Percentiles rank a stretch among this genome's conserved stretches.
phyloP scores from a whole-genome alignment of 2,888 invertebrate species.

The Apotomis capreana region DNA sequence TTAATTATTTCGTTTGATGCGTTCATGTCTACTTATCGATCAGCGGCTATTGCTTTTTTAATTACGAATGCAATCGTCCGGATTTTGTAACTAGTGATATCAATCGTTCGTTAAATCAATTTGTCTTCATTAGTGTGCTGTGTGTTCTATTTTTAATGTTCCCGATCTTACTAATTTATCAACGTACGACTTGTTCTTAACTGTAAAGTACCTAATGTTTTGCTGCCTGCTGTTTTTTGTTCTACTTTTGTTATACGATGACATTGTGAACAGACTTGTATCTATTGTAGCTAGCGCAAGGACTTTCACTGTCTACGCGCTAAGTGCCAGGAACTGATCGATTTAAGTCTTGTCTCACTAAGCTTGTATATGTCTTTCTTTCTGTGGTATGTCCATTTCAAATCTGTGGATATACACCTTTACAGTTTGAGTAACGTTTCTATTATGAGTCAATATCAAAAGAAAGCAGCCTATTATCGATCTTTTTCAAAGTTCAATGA shows the following conservation, averaged over 20 bases:
- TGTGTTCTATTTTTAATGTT: not conserved
- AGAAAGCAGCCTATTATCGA: constrained; percentile 31
- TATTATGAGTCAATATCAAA: constrained; percentile 11
- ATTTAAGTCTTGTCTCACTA: constrained; percentile 38
- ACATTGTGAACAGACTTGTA: constrained; percentile 15
- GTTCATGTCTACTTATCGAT: constrained; percentile 35
- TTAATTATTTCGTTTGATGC: constrained; percentile 38
- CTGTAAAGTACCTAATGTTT: not conserved
- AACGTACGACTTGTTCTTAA: not conserved
- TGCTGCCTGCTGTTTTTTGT: too few relatives aligned
- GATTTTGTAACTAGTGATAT: constrained; percentile 31
- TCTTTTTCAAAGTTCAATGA: constrained; percentile 22
- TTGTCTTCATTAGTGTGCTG: constrained; percentile 22
- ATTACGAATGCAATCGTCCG: constrained; percentile 32
- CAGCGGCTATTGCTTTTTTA: constrained; percentile 26
- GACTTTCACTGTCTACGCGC: constrained; percentile 67
- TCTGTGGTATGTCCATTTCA: not conserved
- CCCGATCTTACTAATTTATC: not conserved
- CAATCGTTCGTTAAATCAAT: constrained; percentile 31
- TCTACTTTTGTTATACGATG: constrained; percentile 7
- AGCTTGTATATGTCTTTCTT: constrained; percentile 9
- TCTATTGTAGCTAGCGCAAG: constrained; percentile 45
- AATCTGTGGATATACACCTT: not conserved
- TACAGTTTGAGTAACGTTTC: not conserved
- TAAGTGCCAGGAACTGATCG: constrained; percentile 52